Percentiles rank a stretch among this genome's conserved stretches.
Conservation (phyloP, 2,888 invertebrate genomes). For the Acholoe squamosa region DNA sequence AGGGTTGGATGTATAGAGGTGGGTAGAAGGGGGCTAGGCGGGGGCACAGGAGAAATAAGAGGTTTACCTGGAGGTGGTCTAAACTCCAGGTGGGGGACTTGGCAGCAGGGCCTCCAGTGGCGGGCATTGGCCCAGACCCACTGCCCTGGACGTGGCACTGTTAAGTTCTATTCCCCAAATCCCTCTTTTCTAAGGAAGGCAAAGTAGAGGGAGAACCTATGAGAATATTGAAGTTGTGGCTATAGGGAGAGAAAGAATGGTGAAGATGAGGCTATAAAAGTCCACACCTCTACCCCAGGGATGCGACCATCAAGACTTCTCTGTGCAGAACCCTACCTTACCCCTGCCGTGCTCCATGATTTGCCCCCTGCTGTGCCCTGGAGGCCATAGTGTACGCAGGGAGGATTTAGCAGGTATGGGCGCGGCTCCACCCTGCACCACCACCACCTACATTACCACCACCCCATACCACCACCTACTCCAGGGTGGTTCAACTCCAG, state of each 20-base stretch:
- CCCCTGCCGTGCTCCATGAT: constrained; percentile 2
- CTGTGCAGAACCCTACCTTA: neutral
- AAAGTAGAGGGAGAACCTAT: neutral
- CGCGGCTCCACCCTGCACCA: constrained; percentile 27
- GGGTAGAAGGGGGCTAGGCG: neutral
- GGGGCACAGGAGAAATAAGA: constrained; percentile 27
- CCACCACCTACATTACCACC: neutral
- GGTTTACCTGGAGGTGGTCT: constrained; percentile 48
- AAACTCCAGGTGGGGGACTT: constrained; percentile 38
- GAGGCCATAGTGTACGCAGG: constrained; percentile 13
- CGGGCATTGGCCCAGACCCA: neutral
- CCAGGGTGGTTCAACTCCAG: constrained; percentile 6
- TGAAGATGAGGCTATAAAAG: neutral
- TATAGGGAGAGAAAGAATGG: neutral
- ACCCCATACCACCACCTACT: neutral
- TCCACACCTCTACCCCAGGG: no score
- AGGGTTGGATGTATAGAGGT: neutral
- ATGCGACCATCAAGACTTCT: no score
- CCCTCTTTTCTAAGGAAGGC: neutral
- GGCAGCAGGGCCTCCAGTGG: neutral
- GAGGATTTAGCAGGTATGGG: constrained; percentile 27
- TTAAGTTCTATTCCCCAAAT: neutral
- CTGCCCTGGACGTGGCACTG: neutral
- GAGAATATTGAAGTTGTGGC: neutral
- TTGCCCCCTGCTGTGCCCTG: constrained; percentile 8